Conservation (phyloP, 1,140 invertebrate species). For the Neelides sp. region DNA sequence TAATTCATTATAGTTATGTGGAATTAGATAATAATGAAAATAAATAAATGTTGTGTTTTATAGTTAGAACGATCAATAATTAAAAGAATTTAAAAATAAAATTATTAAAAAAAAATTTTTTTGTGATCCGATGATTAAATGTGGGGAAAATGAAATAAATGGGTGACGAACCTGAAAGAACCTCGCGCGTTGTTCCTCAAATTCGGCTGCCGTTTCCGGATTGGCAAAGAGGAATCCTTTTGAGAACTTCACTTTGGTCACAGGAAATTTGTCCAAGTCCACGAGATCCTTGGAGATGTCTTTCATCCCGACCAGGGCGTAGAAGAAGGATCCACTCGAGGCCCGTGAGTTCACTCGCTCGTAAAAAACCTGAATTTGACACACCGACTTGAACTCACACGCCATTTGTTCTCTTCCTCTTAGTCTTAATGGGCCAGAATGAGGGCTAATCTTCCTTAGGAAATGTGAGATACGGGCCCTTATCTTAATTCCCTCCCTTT, state of each 20-base stretch:
- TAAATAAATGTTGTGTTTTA: too few species aligned
- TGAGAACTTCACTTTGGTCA: conserved; percentile 61
- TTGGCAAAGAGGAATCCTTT: conserved; percentile 73
- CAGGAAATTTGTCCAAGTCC: conserved; percentile 52
- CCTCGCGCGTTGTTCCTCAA: conserved; percentile 65
- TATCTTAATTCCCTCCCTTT: too few species aligned
- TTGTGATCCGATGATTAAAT: neutral
- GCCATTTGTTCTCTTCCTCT: too few species aligned
- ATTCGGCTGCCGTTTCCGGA: conserved; percentile 62
- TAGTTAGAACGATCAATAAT: too few species aligned
- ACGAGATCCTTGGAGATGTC: conserved; percentile 63
- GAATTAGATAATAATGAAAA: too few species aligned
- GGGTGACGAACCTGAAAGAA: conserved; percentile 50
- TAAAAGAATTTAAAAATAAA: too few species aligned
- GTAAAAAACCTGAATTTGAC: conserved; percentile 60
- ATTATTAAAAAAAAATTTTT: neutral
- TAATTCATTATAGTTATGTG: too few species aligned
- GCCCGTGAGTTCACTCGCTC: conserved; percentile 70
- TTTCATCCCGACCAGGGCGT: conserved; percentile 60
- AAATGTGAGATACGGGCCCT: too few species aligned
- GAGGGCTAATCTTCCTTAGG: too few species aligned
- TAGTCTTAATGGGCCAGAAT: too few species aligned
- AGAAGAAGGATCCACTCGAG: conserved; percentile 62
- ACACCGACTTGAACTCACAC: too few species aligned
- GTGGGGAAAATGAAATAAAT: neutral